phyloP scores from a whole-genome alignment of 2,797 vertebrate species.

The Hydrolagus colliei region DNA sequence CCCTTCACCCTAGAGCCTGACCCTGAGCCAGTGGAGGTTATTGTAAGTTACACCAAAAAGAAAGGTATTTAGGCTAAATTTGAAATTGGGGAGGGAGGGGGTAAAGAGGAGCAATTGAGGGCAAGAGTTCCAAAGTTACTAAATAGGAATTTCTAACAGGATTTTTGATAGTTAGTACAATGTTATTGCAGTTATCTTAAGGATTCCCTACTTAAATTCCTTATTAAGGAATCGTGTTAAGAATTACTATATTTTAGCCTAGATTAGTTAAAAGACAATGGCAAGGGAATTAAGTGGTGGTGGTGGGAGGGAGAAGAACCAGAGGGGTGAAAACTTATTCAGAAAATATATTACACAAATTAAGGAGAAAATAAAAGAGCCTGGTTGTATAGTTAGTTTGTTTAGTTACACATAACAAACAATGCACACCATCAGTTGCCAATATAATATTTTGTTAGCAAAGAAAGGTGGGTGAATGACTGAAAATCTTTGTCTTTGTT shows the following conservation, averaged over 20 bases:
- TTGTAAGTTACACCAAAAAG: not conserved
- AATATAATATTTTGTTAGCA: not conserved
- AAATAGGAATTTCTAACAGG: not conserved
- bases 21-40: not conserved
- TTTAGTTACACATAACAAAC: not conserved
- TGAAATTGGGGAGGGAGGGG: not conserved
- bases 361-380: not conserved
- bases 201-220: too few relatives aligned
- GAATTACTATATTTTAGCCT: too few relatives aligned
- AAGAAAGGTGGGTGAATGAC: not conserved
- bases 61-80: not conserved
- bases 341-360: not conserved
- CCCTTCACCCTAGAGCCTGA: not conserved
- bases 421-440: not conserved
- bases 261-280: too few relatives aligned
- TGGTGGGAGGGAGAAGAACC: too few relatives aligned
- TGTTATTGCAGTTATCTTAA: too few relatives aligned
- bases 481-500: not conserved
- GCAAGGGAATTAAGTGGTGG: too few relatives aligned
- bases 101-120: conserved; percentile 4
- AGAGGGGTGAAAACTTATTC: not conserved
- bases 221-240: too few relatives aligned
- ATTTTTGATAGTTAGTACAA: too few relatives aligned
- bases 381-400: not conserved
- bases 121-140: too few relatives aligned